Evolutionary conservation across 2,888 invertebrate genomes (phyloP).

Genomic region (Patella ulyssiponensis): DNA sequence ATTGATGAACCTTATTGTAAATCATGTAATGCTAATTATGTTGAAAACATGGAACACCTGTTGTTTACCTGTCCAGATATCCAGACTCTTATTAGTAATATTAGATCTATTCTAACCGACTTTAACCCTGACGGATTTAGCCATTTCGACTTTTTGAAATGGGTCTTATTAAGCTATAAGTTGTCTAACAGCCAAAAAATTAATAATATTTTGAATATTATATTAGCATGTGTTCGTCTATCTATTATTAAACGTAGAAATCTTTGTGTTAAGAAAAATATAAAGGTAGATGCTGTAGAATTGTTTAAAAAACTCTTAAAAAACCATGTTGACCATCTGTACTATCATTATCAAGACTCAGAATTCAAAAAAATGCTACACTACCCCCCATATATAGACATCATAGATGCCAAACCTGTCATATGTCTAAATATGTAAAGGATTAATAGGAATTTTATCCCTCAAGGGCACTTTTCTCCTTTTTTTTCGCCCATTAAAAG

Average conservation of each 20-base stretch:
- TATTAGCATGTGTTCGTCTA: not conserved
- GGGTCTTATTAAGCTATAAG: not conserved
- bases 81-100: not conserved
- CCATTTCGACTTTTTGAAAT: not conserved
- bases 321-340: not conserved
- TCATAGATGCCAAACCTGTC: not conserved
- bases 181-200: not conserved
- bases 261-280: not conserved
- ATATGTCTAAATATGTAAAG: not conserved
- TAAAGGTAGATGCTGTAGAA: not conserved
- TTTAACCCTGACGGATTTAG: not conserved
- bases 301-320: not conserved
- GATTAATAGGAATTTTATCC: too few relatives aligned
- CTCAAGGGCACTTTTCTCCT: too few relatives aligned
- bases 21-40: not conserved
- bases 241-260: slow-evolving; percentile 5
- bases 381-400: not conserved
- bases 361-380: not conserved
- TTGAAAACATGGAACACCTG: not conserved
- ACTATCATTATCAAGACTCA: not conserved
- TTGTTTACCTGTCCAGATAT: not conserved
- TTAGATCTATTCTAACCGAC: not conserved
- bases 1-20: not conserved
- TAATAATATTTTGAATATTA: not conserved
- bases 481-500: too few relatives aligned